phyloP scores from a whole-genome alignment of 2,113 vertebrate genomes.

The Sterrhoptilus dennistouni region DNA sequence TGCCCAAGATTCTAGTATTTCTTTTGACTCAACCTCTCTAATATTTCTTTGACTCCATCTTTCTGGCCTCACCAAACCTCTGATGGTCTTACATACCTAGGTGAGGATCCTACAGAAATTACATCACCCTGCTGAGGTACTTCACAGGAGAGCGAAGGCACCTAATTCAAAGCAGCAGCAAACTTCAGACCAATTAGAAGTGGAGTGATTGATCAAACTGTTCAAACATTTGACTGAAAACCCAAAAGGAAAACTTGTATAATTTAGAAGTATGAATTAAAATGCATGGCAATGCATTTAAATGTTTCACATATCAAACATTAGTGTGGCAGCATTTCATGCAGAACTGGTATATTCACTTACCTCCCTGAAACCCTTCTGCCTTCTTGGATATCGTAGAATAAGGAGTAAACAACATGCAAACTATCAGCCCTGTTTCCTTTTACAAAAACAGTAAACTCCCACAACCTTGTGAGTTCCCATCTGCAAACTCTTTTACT shows the following conservation, averaged over 20 bases:
- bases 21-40: neutral
- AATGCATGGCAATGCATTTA: neutral
- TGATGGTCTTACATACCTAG: neutral
- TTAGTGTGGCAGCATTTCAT: neutral
- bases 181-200: neutral
- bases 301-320: neutral
- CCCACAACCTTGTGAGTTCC: neutral
- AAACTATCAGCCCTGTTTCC: neutral
- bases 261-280: neutral
- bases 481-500: neutral
- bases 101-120: neutral
- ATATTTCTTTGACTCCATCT: neutral
- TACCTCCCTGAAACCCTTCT: neutral
- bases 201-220: neutral
- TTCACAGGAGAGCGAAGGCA: neutral
- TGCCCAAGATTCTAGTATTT: neutral
- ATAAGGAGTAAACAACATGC: neutral
- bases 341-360: neutral
- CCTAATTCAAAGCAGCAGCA: neutral
- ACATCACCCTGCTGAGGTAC: neutral
- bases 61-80: neutral
- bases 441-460: neutral
- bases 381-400: neutral
- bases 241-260: neutral
- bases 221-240: constrained; percentile 7